Conservation (phyloP, 2,888 invertebrate genomes). For the Adelphocoris suturalis region DNA sequence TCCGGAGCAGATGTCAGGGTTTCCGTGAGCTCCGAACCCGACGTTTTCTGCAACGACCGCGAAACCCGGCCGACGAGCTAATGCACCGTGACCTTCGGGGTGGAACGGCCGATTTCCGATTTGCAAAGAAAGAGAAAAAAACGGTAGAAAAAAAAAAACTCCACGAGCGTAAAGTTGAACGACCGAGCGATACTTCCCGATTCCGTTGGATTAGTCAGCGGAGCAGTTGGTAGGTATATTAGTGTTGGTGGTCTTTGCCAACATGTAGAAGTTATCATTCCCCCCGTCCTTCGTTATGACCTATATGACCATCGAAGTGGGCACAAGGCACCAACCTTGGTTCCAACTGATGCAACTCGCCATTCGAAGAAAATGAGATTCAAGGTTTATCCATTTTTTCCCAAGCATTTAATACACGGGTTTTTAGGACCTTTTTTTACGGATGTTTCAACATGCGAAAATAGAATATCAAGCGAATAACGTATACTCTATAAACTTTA, state of each 20-base stretch:
- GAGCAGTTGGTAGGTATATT: background rate
- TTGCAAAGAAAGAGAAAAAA: background rate
- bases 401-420: too few relatives aligned
- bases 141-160: background rate
- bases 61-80: background rate
- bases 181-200: slow-evolving; percentile 39
- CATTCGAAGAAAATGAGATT: background rate
- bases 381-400: background rate
- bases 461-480: too few relatives aligned
- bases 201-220: slow-evolving; percentile 11
- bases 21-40: background rate
- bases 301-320: background rate
- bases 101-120: slow-evolving; percentile 31
- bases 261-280: background rate
- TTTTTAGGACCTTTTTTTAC: too few relatives aligned
- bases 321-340: background rate
- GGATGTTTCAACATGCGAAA: too few relatives aligned
- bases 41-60: slow-evolving; percentile 18
- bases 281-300: slow-evolving; percentile 10
- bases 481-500: too few relatives aligned
- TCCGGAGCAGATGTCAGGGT: too few relatives aligned
- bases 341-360: slow-evolving; percentile 5
- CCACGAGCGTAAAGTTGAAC: background rate
- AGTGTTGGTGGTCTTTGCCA: background rate
- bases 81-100: slow-evolving; percentile 23